Evolutionary conservation across 2,888 invertebrate species (phyloP).

Genomic region (Ischnus inquisitorius): DNA sequence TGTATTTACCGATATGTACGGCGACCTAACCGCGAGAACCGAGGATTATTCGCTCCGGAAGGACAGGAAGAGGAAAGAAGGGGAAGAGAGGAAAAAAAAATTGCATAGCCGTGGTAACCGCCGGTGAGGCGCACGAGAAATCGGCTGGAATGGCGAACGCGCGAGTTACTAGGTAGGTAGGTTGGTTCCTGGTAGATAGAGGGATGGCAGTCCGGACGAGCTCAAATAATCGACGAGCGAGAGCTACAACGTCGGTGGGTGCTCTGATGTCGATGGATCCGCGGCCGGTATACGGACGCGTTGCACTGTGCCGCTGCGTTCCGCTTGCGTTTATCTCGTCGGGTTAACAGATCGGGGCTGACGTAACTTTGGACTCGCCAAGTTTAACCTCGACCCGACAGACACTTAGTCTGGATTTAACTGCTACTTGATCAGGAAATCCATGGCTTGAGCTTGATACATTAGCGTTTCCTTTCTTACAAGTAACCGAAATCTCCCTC

Average conservation of each 20-base stretch:
- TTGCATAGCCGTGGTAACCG: conserved; percentile 26
- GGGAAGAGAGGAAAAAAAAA: conserved; percentile 31
- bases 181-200: conserved; percentile 26
- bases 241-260: conserved; percentile 38
- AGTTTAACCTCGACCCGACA: conserved; percentile 80
- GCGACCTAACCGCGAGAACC: conserved; percentile 57
- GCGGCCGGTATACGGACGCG: conserved; percentile 50
- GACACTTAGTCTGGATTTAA: conserved; percentile 83
- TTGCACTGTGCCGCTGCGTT: conserved; percentile 59
- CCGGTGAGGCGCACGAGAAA: conserved; percentile 61
- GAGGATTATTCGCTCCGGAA: conserved; percentile 63
- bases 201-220: conserved; percentile 48
- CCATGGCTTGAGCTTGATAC: conserved; percentile 79
- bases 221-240: conserved; percentile 68
- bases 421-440: conserved; percentile 83
- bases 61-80: conserved; percentile 39
- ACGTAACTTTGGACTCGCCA: conserved; percentile 76
- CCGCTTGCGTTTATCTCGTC: conserved; percentile 62
- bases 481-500: conserved; percentile 48
- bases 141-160: conserved; percentile 64
- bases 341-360: conserved; percentile 79
- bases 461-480: conserved; percentile 73
- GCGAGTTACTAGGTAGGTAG: conserved; percentile 53
- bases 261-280: conserved; percentile 68
- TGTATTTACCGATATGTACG: conserved; percentile 69